phyloP scores from a whole-genome alignment of 2,113 vertebrate species.

The Hemiscyllium ocellatum region DNA sequence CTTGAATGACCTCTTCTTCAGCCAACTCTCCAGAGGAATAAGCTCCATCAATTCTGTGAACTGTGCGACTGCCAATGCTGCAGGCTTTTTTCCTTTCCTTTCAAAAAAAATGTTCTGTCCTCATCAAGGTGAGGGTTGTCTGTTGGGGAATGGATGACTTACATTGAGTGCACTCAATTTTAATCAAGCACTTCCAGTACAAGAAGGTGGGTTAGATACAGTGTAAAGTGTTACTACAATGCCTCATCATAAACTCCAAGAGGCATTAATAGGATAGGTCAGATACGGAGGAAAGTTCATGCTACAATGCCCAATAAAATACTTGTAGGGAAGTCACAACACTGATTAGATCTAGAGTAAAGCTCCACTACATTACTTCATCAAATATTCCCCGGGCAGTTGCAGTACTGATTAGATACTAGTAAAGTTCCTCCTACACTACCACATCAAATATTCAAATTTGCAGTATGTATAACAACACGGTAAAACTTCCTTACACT shows the following conservation, averaged over 20 bases:
- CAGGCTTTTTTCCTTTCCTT: neutral
- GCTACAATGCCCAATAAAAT: neutral
- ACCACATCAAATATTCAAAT: neutral
- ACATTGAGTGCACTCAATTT: neutral
- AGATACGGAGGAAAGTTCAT: neutral
- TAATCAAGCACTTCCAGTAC: neutral
- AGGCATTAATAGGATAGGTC: neutral
- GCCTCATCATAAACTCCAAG: too few relatives aligned
- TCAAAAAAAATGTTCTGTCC: neutral
- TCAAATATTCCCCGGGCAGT: neutral
- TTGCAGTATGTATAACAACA: neutral
- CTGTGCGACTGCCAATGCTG: neutral
- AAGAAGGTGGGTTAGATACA: too few relatives aligned
- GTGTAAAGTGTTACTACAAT: too few relatives aligned
- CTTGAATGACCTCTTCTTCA: neutral
- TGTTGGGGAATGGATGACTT: neutral
- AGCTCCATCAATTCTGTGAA: neutral
- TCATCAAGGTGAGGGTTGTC: neutral
- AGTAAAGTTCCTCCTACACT: neutral
- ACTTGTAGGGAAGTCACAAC: neutral
- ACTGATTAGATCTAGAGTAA: neutral
- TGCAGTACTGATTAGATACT: neutral
- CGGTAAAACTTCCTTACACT: neutral
- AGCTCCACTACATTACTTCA: neutral
- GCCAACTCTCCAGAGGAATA: neutral